Conservation (phyloP, 1,140 invertebrate genomes). For the Lepidostoma basale region DNA sequence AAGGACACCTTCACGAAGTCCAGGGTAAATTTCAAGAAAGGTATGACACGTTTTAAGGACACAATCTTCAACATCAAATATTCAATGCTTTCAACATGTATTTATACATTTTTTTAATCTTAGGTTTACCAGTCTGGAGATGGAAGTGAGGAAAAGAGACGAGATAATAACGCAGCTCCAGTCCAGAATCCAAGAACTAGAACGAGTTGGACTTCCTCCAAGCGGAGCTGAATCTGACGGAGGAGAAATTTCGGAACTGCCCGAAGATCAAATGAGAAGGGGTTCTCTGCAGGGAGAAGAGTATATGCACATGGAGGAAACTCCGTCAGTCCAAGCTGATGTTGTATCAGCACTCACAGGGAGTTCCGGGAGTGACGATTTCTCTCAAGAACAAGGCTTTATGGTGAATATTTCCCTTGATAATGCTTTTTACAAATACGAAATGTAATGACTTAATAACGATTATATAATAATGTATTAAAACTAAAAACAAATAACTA, state of each 20-base stretch:
- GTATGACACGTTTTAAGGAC: too few relatives aligned
- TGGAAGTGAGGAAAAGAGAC: slow-evolving; percentile 76
- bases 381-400: slow-evolving; percentile 58
- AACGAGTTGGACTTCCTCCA: slow-evolving; percentile 54
- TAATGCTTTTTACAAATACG: too few relatives aligned
- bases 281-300: not conserved
- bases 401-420: slow-evolving; percentile 52
- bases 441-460: too few relatives aligned
- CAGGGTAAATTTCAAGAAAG: slow-evolving; percentile 69
- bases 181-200: slow-evolving; percentile 71
- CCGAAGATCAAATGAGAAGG: not conserved
- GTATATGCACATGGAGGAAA: not conserved
- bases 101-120: not conserved
- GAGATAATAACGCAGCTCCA: slow-evolving; percentile 79
- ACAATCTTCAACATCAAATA: not conserved
- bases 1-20: slow-evolving; percentile 70
- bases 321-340: slow-evolving; percentile 33
- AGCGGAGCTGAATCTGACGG: slow-evolving; percentile 20
- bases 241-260: not conserved
- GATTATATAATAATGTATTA: too few relatives aligned
- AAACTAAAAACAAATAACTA: too few relatives aligned
- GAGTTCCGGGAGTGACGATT: slow-evolving; percentile 58
- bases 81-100: slow-evolving; percentile 38
- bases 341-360: slow-evolving; percentile 48
- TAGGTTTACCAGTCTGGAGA: slow-evolving; percentile 73